Conservation (phyloP, 2,113 vertebrate genomes). For the Pangasianodon gigas region DNA sequence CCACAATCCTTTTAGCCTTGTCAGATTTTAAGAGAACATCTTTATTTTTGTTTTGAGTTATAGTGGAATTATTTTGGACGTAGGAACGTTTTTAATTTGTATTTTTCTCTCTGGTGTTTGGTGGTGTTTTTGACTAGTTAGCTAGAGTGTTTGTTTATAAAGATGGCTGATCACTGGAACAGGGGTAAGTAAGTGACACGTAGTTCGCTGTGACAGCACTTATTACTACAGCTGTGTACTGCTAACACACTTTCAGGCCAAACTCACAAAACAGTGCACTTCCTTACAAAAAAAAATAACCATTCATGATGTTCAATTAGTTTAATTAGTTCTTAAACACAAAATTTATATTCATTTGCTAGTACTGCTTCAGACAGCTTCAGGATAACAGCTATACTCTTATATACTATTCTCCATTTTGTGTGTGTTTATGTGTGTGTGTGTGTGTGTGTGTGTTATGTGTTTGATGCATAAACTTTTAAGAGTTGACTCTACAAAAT, state of each 20-base stretch:
- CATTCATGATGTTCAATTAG: not conserved
- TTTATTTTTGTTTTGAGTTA: not conserved
- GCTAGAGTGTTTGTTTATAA: not conserved
- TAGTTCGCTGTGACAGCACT: not conserved
- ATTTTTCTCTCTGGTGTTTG: not conserved
- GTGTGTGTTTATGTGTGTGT: not conserved
- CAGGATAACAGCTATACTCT: not conserved
- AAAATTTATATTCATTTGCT: not conserved
- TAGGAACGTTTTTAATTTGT: not conserved
- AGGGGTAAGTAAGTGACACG: conserved; percentile 59
- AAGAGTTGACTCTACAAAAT: not conserved
- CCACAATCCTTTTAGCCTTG: conserved; percentile 33
- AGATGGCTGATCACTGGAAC: conserved; percentile 58
- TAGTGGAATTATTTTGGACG: not conserved
- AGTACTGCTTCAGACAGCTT: not conserved
- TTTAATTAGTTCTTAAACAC: not conserved
- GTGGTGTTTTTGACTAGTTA: not conserved
- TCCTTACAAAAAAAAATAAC: not conserved
- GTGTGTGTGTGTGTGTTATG: too few species aligned
- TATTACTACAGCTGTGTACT: not conserved
- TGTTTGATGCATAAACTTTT: not conserved
- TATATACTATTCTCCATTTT: not conserved
- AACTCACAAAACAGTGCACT: not conserved
- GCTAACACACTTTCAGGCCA: not conserved
- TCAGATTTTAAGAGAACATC: not conserved